Percentiles rank a stretch among this genome's conserved stretches.
Evolutionary conservation across 2,888 invertebrate genomes (phyloP).

Genomic region (Drosophila anomalipes): DNA sequence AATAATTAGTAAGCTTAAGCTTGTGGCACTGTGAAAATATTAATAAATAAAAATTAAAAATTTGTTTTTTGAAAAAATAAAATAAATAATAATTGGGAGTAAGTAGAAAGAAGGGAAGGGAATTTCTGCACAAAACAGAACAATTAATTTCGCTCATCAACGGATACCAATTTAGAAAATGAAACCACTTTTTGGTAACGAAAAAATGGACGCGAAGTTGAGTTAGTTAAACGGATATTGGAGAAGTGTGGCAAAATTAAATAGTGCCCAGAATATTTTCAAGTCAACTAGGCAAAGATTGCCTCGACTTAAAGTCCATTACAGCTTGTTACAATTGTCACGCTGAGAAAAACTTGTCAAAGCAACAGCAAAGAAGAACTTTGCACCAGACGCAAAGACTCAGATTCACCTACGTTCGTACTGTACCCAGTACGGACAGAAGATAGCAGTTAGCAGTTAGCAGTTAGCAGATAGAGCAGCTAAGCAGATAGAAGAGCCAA

Average conservation of each 20-base stretch:
- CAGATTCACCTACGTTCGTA: conserved; percentile 55
- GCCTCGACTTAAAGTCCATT: conserved; percentile 10
- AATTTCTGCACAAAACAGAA: neutral
- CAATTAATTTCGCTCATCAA: neutral
- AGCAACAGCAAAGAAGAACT: conserved; percentile 24
- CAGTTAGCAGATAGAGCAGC: neutral
- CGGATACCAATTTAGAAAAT: neutral
- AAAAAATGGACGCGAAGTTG: neutral
- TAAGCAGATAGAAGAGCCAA: conserved; percentile 44
- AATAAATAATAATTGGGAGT: neutral
- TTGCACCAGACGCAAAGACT: conserved; percentile 5
- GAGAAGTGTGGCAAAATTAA: neutral
- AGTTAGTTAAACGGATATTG: neutral
- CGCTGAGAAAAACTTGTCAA: conserved; percentile 39
- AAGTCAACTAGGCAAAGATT: conserved; percentile 10
- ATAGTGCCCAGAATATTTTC: neutral
- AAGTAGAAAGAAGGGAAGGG: neutral
- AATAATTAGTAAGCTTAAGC: too few species aligned
- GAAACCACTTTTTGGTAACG: neutral
- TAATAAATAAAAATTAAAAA: neutral
- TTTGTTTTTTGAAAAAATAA: too few species aligned
- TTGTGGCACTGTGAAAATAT: neutral
- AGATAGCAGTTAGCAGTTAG: conserved; percentile 3
- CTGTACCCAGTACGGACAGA: conserved; percentile 57
- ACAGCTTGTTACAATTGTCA: conserved; percentile 45